These are phyloP conservation scores for Pyrgus malvae DNA, from an alignment of 2,888 invertebrate genomes.

Conservation along the genomic window DNA sequence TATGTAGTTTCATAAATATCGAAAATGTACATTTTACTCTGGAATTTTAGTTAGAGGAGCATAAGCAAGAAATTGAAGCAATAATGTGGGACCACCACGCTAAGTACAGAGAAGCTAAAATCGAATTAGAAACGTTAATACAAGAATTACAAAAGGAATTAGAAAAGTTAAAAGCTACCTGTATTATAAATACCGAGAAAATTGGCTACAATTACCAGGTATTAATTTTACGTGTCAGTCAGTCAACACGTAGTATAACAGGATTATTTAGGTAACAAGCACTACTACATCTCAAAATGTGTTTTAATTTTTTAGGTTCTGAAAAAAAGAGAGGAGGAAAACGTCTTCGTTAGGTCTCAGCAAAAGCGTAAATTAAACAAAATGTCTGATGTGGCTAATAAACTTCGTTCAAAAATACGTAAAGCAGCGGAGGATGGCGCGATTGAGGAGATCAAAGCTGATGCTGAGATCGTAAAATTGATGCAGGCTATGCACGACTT, in stretches of 20 bases:
- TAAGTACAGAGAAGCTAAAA: conserved; percentile 85
- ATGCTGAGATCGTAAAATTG: conserved; percentile 85
- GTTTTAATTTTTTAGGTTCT: conserved; percentile 79
- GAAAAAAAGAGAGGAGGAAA: conserved; percentile 94
- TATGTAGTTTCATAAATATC: no score
- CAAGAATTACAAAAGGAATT: conserved; percentile 90
- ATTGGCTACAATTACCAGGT: conserved; percentile 94
- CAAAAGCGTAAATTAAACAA: conserved; percentile 90
- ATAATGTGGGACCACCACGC: conserved; percentile 87
- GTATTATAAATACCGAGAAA: conserved; percentile 93
- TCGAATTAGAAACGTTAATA: conserved; percentile 85
- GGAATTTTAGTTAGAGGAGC: conserved; percentile 58
- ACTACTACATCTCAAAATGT: no score
- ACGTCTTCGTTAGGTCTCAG: conserved; percentile 88
- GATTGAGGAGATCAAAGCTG: conserved; percentile 85
- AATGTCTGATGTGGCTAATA: conserved; percentile 87
- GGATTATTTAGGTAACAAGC: no score
- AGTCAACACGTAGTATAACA: no score
- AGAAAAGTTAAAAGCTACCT: conserved; percentile 88
- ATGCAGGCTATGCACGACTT: conserved; percentile 85
- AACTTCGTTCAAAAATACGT: conserved; percentile 83
- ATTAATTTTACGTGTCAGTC: no score
- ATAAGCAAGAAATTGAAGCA: conserved; percentile 81
- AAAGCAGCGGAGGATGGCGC: conserved; percentile 85
- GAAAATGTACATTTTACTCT: conserved; percentile 25